Conservation (phyloP, 2,797 vertebrate species). For the Coregonus ussuriensis region DNA sequence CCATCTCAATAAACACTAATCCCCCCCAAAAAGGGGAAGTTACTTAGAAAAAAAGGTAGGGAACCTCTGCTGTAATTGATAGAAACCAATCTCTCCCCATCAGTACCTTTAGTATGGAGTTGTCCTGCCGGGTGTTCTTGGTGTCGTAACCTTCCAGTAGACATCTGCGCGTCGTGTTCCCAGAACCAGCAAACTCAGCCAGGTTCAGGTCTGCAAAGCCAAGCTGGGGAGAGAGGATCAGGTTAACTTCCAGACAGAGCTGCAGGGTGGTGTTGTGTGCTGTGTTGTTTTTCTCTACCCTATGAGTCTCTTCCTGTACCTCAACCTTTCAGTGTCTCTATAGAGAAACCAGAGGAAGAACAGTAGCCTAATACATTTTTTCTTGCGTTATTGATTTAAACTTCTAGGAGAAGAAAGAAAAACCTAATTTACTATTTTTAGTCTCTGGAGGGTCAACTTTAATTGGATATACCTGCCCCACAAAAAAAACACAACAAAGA, state of each 20-base stretch:
- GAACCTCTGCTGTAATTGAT: background rate
- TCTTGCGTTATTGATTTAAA: too few species aligned
- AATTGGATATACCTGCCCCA: background rate
- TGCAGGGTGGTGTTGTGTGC: conserved; percentile 8
- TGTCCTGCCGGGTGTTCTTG: conserved; percentile 93
- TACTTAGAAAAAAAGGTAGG: background rate
- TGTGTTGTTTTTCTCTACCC: background rate
- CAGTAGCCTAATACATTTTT: too few species aligned
- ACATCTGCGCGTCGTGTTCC: conserved; percentile 88
- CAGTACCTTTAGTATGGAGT: conserved; percentile 96
- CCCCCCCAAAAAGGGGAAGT: too few species aligned
- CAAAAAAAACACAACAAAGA: too few species aligned
- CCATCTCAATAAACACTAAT: too few species aligned
- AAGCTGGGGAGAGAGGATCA: conserved; percentile 73
- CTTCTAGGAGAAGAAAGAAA: too few species aligned
- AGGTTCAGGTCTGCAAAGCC: conserved; percentile 97
- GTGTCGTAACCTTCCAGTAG: conserved; percentile 97
- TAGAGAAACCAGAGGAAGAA: too few species aligned
- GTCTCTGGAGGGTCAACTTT: background rate
- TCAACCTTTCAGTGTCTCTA: background rate
- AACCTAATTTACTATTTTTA: background rate
- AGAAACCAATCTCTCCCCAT: background rate
- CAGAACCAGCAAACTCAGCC: conserved; percentile 95
- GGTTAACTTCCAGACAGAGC: background rate
- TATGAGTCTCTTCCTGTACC: background rate